A percentile compares a stretch with the other conserved stretches of the same genome.
These are phyloP conservation scores for Silvanus unidentatus DNA, from an alignment of 2,888 invertebrate species.

Conservation along the genomic window DNA sequence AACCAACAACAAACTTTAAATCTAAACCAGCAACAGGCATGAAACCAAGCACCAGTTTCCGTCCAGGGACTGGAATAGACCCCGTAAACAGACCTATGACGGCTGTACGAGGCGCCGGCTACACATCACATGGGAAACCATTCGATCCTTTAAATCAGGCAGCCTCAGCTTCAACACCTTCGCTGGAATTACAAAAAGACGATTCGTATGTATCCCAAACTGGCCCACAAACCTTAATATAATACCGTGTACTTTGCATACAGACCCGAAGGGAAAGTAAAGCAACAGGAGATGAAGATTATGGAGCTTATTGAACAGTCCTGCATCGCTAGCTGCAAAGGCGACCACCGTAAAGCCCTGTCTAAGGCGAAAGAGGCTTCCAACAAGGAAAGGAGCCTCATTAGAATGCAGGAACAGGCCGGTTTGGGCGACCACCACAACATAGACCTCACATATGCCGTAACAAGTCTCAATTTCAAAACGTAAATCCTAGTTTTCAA, in stretches of 20 bases:
- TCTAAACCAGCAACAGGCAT: constrained; percentile 28
- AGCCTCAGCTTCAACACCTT: constrained; percentile 50
- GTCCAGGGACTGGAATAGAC: constrained; percentile 42
- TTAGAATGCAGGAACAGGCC: constrained; percentile 86
- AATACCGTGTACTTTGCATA: background rate
- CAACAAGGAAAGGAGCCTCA: constrained; percentile 82
- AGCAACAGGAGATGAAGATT: constrained; percentile 81
- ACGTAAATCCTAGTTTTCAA: background rate
- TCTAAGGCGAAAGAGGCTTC: constrained; percentile 96
- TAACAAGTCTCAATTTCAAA: constrained; percentile 45
- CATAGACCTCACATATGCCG: constrained; percentile 91
- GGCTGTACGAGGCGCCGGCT: constrained; percentile 93
- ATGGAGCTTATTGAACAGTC: constrained; percentile 88
- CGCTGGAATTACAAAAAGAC: constrained; percentile 67
- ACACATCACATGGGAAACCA: constrained; percentile 68
- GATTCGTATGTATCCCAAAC: constrained; percentile 58
- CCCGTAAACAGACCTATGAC: constrained; percentile 78
- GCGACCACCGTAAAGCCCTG: constrained; percentile 62
- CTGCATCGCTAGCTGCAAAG: constrained; percentile 61
- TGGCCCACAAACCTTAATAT: background rate
- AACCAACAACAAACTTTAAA: constrained; percentile 34
- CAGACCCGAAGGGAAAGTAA: constrained; percentile 88
- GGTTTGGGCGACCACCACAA: constrained; percentile 87
- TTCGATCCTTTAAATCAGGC: constrained; percentile 76
- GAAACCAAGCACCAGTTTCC: constrained; percentile 43